Evolutionary conservation across 2,797 vertebrate species (phyloP), one percentile per base, ranked within the genome.

Genomic region (Cottoperca gobio): DNA sequence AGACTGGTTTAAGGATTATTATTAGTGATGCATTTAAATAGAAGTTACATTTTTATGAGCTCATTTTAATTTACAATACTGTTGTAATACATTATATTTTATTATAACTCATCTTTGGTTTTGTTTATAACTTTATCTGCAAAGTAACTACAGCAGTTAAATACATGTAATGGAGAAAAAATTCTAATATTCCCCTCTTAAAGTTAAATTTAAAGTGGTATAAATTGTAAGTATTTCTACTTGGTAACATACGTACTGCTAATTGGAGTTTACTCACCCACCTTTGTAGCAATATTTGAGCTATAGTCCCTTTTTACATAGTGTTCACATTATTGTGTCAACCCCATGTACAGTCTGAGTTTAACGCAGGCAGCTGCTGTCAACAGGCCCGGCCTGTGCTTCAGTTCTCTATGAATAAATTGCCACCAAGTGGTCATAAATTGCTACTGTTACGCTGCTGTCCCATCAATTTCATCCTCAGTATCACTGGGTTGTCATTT

Each of bases 391-490:
- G 23, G 4, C 16, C 54, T 50, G 26, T 10, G 23, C 17, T 54
- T 71, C 49, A 52, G 13, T 48, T 73, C 46, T 33, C 52, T 19
- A 19, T 49, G 35, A 45, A 31, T 26, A 45, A 86, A 55, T 70
- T 79, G 73, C 82, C 86, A 76, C 82, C 86, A 68, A 78, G 88
- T 89, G 84, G 83, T 63, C 74, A 68, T n/a, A 12, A 12, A 31
- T 4, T 54, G 89, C 31, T 62, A 78, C 13, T 69, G 62, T 63
- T 50, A 45, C 11, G 45, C 50, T 63, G 67, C 63, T 17, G 5
- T n/a, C 49, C 7, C 35, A 24, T 71, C 48, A 12, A 2, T 35
- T 60, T 14, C 19, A 19, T 21, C 31, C 28, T 52, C 28, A 0
- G 49, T n/a, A 33, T 24, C 16, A 11, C 28, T 19, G 5, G n/a